phyloP scores from a whole-genome alignment of 2,888 invertebrate genomes.

The Dynastes maya region DNA sequence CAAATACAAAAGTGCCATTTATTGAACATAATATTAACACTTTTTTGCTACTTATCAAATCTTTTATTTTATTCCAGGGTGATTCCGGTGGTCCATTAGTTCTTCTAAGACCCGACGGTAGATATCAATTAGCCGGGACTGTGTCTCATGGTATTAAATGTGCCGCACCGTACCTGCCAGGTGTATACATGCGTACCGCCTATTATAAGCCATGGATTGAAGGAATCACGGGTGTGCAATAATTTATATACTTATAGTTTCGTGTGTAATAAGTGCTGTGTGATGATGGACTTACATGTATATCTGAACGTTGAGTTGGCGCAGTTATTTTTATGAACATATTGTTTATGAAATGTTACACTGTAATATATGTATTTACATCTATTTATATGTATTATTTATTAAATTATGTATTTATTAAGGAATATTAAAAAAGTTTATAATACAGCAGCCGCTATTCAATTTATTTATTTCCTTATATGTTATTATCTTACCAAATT shows the following conservation, averaged over 20 bases:
- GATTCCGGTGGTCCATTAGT: slow-evolving; percentile 95
- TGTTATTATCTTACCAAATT: not conserved
- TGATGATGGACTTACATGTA: slow-evolving; percentile 61
- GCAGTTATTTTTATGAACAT: slow-evolving; percentile 50
- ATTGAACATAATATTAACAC: too few species aligned
- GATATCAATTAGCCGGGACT: slow-evolving; percentile 91
- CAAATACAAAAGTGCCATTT: too few species aligned
- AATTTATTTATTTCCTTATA: not conserved
- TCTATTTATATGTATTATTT: slow-evolving; percentile 52
- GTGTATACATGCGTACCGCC: slow-evolving; percentile 94
- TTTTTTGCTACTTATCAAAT: too few species aligned
- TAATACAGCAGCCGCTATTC: not conserved
- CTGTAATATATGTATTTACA: slow-evolving; percentile 55
- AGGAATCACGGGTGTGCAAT: slow-evolving; percentile 86
- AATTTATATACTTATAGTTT: slow-evolving; percentile 55
- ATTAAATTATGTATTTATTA: slow-evolving; percentile 46
- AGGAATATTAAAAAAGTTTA: slow-evolving; percentile 19
- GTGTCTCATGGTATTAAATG: slow-evolving; percentile 97
- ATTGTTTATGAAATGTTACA: slow-evolving; percentile 52
- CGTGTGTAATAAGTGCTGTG: slow-evolving; percentile 53
- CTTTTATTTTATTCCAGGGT: slow-evolving; percentile 75
- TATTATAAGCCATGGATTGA: slow-evolving; percentile 94
- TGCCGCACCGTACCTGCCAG: slow-evolving; percentile 92
- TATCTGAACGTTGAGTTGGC: slow-evolving; percentile 56
- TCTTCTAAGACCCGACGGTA: slow-evolving; percentile 85